These are phyloP conservation scores for Ornithoptera priamus DNA, from an alignment of 2,888 invertebrate species.

Conservation along the genomic window DNA sequence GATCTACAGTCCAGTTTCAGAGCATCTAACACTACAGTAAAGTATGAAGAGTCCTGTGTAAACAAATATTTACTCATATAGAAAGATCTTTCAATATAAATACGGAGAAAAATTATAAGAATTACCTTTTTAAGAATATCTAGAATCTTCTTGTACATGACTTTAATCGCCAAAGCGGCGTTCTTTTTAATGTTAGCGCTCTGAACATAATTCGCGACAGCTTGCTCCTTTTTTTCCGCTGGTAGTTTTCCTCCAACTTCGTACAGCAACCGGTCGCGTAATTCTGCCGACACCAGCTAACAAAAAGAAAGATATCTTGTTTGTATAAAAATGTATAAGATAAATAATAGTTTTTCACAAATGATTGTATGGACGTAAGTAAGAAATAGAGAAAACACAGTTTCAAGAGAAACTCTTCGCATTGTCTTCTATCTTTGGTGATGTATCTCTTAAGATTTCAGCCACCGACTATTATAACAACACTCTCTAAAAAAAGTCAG, in stretches of 20 bases:
- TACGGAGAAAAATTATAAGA: background rate
- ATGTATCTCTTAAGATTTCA: too few species aligned
- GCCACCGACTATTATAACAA: too few species aligned
- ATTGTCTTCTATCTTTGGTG: too few species aligned
- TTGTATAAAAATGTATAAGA: too few species aligned
- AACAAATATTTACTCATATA: background rate
- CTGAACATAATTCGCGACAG: conserved; percentile 81
- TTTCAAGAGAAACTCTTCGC: too few species aligned
- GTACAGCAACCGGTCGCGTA: conserved; percentile 74
- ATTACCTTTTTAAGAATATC: conserved; percentile 82
- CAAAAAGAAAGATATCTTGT: conserved; percentile 10
- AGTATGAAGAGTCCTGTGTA: conserved; percentile 81
- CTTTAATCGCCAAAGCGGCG: conserved; percentile 82
- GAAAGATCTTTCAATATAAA: background rate
- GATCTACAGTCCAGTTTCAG: conserved; percentile 79
- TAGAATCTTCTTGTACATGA: conserved; percentile 81
- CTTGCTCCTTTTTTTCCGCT: conserved; percentile 77
- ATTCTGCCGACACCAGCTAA: conserved; percentile 75
- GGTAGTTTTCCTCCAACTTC: conserved; percentile 71
- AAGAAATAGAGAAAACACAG: too few species aligned
- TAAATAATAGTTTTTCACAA: too few species aligned
- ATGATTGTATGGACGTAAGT: too few species aligned
- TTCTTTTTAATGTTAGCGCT: conserved; percentile 82
- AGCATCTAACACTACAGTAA: conserved; percentile 81
- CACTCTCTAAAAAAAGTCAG: too few species aligned